phyloP scores from a whole-genome alignment of 2,797 vertebrate genomes.

The Epinephelus awoara region DNA sequence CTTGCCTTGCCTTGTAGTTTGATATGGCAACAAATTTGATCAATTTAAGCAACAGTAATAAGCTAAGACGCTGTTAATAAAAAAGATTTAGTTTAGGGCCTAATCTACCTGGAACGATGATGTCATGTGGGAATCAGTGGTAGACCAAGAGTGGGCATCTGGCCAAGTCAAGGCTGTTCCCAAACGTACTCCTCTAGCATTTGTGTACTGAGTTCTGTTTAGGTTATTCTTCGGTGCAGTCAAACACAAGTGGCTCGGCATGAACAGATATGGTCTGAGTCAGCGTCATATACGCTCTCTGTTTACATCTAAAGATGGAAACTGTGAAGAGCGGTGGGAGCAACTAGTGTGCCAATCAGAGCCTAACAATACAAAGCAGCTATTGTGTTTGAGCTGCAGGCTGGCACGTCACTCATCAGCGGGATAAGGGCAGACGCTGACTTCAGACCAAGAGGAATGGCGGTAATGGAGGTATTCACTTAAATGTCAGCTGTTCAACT shows the following conservation, averaged over 20 bases:
- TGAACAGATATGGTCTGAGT: conserved; percentile 21
- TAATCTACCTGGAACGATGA: too few relatives aligned
- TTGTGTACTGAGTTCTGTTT: background rate
- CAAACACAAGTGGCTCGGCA: conserved; percentile 16
- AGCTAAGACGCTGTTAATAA: too few relatives aligned
- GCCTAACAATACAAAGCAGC: conserved; percentile 54
- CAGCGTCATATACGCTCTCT: conserved; percentile 14
- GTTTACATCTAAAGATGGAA: conserved; percentile 60
- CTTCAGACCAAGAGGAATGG: conserved; percentile 76
- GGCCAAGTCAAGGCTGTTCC: background rate
- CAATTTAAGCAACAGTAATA: too few relatives aligned
- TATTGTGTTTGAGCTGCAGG: conserved; percentile 67
- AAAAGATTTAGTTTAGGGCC: too few relatives aligned
- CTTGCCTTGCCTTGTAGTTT: too few relatives aligned
- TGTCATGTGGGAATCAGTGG: too few relatives aligned
- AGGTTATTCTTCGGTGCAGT: background rate
- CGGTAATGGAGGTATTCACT: conserved; percentile 82
- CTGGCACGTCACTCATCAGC: conserved; percentile 75
- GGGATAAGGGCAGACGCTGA: conserved; percentile 79
- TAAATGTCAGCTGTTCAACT: conserved; percentile 86
- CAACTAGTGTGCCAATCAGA: conserved; percentile 13
- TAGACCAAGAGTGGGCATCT: background rate
- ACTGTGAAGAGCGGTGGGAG: conserved; percentile 31
- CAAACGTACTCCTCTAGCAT: background rate
- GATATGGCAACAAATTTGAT: too few relatives aligned